phyloP scores from a whole-genome alignment of 2,888 invertebrate genomes.

The Reticulitermes lucifugus region DNA sequence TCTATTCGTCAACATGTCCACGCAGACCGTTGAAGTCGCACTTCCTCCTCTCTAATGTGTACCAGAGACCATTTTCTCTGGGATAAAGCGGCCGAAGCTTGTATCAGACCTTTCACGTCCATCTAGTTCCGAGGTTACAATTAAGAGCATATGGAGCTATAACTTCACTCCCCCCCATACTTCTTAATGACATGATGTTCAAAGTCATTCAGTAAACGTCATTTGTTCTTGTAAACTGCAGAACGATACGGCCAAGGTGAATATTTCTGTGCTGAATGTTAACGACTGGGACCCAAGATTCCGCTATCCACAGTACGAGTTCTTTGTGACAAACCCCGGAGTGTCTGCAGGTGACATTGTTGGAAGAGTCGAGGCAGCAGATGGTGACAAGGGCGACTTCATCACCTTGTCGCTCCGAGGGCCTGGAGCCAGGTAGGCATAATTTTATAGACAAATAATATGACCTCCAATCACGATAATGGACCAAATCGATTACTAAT shows the following conservation, averaged over 20 bases:
- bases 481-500: no score
- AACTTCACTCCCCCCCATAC: no score
- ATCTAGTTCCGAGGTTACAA: no score
- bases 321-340: slow-evolving; percentile 65
- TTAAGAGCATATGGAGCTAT: no score
- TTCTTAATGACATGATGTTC: no score
- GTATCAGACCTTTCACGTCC: no score
- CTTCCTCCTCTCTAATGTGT: no score
- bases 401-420: slow-evolving; percentile 80
- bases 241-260: slow-evolving; percentile 88
- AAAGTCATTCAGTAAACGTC: not conserved
- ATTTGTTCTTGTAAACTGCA: slow-evolving; percentile 60
- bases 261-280: slow-evolving; percentile 84
- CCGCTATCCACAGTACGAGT: slow-evolving; percentile 88
- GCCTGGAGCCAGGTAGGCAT: slow-evolving; percentile 72
- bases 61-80: no score
- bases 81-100: no score
- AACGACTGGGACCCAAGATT: slow-evolving; percentile 96
- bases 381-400: slow-evolving; percentile 84
- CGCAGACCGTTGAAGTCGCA: no score
- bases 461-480: not conserved
- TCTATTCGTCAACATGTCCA: no score
- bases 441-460: no score
- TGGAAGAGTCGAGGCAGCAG: slow-evolving; percentile 81
- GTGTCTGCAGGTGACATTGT: slow-evolving; percentile 49